Evolutionary conservation across 2,113 vertebrate species (phyloP).

Genomic region (Microcebus griseorufus): DNA sequence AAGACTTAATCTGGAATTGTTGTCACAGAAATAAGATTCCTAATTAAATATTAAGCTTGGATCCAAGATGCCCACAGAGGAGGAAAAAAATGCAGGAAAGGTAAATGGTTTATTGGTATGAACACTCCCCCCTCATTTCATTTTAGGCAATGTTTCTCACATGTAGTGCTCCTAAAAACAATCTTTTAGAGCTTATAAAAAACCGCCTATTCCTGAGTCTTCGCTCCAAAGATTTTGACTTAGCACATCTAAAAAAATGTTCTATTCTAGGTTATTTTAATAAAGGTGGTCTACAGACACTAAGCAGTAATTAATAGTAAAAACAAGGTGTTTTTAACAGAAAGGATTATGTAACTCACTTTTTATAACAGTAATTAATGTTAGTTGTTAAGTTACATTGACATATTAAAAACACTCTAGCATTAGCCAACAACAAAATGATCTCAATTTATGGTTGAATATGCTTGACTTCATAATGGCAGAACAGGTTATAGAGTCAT

Average conservation of each 20-base stretch:
- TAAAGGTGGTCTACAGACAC: neutral
- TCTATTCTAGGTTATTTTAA: slow-evolving; percentile 48
- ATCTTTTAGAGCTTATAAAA: neutral
- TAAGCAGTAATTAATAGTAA: neutral
- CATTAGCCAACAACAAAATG: neutral
- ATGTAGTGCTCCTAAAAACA: neutral
- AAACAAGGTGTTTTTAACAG: slow-evolving; percentile 36
- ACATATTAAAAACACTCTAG: neutral
- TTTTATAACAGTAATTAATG: slow-evolving; percentile 36
- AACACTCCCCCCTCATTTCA: slow-evolving; percentile 37
- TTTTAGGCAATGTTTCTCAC: slow-evolving; percentile 22
- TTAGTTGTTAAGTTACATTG: slow-evolving; percentile 44
- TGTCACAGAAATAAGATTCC: slow-evolving; percentile 50
- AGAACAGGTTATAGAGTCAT: neutral
- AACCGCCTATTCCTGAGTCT: neutral
- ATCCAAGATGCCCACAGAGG: neutral
- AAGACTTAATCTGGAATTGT: slow-evolving; percentile 22
- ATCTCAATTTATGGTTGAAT: slow-evolving; percentile 14
- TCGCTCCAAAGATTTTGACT: neutral
- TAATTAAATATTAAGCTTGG: slow-evolving; percentile 29
- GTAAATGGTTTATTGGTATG: neutral
- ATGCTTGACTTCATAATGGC: slow-evolving; percentile 30
- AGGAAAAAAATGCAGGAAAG: neutral
- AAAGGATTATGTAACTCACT: slow-evolving; percentile 39
- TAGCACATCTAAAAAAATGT: slow-evolving; percentile 34